phyloP scores from a whole-genome alignment of 2,888 invertebrate genomes.

The Oligia strigilis region DNA sequence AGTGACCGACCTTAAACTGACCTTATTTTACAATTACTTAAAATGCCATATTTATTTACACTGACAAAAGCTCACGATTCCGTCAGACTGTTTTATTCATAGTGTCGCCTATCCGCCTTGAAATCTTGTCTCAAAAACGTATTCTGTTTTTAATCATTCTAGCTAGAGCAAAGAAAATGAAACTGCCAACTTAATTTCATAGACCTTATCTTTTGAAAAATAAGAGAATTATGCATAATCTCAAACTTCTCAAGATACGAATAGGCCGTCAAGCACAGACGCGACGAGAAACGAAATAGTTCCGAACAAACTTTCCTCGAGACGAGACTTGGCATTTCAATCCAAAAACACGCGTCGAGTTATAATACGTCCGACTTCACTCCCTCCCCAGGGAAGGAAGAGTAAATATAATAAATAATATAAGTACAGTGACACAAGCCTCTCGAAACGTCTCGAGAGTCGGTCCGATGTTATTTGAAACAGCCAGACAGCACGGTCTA shows the following conservation, averaged over 20 bases:
- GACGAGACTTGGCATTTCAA: slow-evolving; percentile 1
- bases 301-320: slow-evolving; percentile 31
- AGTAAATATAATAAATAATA: slow-evolving; percentile 53
- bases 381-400: slow-evolving; percentile 6
- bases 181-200: too few relatives aligned
- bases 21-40: slow-evolving; percentile 20
- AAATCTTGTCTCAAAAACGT: not conserved
- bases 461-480: slow-evolving; percentile 45
- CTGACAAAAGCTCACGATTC: not conserved
- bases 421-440: slow-evolving; percentile 33
- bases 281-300: slow-evolving; percentile 37
- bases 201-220: not conserved
- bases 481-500: slow-evolving; percentile 37
- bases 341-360: slow-evolving; percentile 26
- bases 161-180: not conserved
- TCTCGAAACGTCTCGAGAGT: slow-evolving; percentile 44
- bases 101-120: not conserved
- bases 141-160: not conserved
- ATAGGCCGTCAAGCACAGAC: slow-evolving; percentile 21
- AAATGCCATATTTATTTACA: not conserved
- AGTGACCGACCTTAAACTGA: slow-evolving; percentile 1
- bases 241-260: not conserved
- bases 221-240: slow-evolving; percentile 18
- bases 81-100: not conserved
- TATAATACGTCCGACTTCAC: slow-evolving; percentile 23